phyloP scores from a whole-genome alignment of 2,113 vertebrate genomes.

The Neomonachus schauinslandi region DNA sequence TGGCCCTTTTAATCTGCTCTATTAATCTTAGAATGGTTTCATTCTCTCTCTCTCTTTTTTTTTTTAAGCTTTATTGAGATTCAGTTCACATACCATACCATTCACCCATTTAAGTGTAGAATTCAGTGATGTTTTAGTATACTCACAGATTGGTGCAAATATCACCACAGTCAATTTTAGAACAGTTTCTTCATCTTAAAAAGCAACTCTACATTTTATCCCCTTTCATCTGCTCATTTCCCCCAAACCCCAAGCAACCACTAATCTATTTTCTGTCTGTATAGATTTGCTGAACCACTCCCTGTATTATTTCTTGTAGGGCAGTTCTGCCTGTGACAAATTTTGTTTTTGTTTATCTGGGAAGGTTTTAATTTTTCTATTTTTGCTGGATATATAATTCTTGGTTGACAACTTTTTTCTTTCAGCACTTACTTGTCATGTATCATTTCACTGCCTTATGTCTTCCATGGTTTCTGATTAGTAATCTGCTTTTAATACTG shows the following conservation, averaged over 20 bases:
- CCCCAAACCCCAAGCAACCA: neutral
- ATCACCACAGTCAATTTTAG: neutral
- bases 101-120: neutral
- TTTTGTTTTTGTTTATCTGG: neutral
- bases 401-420: neutral
- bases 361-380: neutral
- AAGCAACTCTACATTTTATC: neutral
- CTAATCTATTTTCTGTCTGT: neutral
- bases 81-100: neutral
- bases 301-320: neutral
- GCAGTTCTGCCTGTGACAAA: neutral
- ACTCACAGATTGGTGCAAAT: neutral
- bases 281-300: neutral
- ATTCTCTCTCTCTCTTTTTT: neutral
- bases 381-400: neutral
- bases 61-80: neutral
- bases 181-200: neutral
- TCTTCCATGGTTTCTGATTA: neutral
- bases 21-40: neutral
- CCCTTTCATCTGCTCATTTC: neutral
- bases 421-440: neutral
- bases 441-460: neutral
- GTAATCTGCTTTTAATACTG: neutral
- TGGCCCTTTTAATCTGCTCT: neutral
- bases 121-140: neutral